A percentile compares a stretch with the other conserved stretches of the same genome.
Conservation (phyloP, 1,140 invertebrate species). For the Protaetia brevitarsis region DNA sequence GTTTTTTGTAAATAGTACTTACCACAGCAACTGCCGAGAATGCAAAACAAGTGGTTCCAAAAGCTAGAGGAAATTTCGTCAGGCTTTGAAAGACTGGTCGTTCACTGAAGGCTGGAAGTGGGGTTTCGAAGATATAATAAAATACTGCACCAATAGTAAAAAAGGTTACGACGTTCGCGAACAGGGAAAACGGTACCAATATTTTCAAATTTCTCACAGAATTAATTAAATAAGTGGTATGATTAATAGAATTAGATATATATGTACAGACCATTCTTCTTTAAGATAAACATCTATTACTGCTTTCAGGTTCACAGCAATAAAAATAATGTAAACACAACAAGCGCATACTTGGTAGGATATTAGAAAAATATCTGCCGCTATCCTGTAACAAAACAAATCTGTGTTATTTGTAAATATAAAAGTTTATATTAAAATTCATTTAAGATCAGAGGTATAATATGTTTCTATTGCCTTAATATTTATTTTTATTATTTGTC, state of each 20-base stretch:
- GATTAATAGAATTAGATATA: not conserved
- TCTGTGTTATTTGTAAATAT: no score
- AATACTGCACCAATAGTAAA: not conserved
- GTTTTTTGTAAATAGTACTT: no score
- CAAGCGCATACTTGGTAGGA: not conserved
- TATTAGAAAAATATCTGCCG: not conserved
- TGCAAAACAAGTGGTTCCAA: not conserved
- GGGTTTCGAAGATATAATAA: not conserved
- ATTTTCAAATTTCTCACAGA: not conserved
- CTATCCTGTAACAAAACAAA: not conserved
- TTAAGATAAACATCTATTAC: not conserved
- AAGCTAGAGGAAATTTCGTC: not conserved
- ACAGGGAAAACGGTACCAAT: not conserved
- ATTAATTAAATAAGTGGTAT: not conserved
- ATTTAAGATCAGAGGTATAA: no score
- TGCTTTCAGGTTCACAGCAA: not conserved
- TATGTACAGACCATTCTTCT: not conserved
- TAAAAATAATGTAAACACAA: not conserved
- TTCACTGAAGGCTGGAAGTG: not conserved
- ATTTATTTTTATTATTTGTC: no score
- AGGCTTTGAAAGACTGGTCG: not conserved
- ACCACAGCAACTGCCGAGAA: not conserved
- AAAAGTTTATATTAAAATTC: no score
- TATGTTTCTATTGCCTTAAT: no score
- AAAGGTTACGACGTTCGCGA: not conserved